Base-by-base conservation (phyloP, 2,113 vertebrate species). In the Oncorhynchus keta region DNA sequence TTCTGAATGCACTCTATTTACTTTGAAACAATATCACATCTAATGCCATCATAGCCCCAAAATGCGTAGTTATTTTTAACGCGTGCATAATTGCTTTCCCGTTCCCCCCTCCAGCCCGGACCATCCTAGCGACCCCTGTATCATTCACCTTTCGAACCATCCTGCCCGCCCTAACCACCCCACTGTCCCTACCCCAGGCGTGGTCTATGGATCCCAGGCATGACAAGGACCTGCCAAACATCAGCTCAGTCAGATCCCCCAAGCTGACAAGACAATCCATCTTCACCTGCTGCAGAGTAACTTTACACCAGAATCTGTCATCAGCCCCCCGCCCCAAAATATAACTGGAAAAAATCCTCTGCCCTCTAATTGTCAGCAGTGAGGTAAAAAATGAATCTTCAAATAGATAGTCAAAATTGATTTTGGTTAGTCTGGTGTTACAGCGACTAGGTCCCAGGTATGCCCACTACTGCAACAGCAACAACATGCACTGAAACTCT, bases 191-290 rank as follows among this genome's bases (percentile, higher is more conserved):
- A 77, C 84, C 85, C 64, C 73, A 82, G 79, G 86, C 74, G 26
- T 84, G 70, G 79, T 85, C 84, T 82, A 85, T 76, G 76, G 79
- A 79, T 87, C 88, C 83, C 87, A 76, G 74, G 75, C 65, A 82
- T 90, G 88, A 91, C 89, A 91, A 85, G 81, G 84, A 91, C 81
- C 86, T 91, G 89, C 84, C 88, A 88, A 88, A 89, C 79, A 80
- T 80, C 74, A 82, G 79, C 74, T 77, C 20, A 5, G 80, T 88
- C 80, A 90, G 87, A 90, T 91, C 86, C 81, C 80, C 70, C 49
- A 65, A 82, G 85, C 84, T 91, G 91, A 93, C 90, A 88, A 87
- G 85, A 83, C 81, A 84, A 92, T 94, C 87, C 81, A 89, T 93
- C 91, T 88, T 89, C 75, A 87, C 86, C 87, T 87, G 85, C 88